phyloP scores from a whole-genome alignment of 2,888 invertebrate genomes.

The Synanthedon formicaeformis region DNA sequence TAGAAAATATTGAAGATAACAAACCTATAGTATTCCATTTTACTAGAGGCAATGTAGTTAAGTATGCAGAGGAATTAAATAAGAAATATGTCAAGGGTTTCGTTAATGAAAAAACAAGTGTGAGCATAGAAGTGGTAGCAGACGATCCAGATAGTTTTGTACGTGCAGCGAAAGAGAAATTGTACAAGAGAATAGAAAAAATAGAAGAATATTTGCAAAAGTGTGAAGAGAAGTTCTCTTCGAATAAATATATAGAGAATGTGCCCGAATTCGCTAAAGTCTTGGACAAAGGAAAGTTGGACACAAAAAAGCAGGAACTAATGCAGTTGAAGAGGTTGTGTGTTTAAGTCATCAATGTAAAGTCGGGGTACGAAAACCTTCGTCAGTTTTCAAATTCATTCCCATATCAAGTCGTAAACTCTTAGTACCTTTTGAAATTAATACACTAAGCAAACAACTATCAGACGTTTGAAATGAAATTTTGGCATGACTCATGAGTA shows the following conservation, averaged over 20 bases:
- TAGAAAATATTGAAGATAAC: conserved; percentile 36
- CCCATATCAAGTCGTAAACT: too few relatives aligned
- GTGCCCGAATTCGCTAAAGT: conserved; percentile 27
- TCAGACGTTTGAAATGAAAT: too few relatives aligned
- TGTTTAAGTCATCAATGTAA: neutral
- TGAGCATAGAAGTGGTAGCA: conserved; percentile 37
- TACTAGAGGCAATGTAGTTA: conserved; percentile 26
- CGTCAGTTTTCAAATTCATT: too few relatives aligned
- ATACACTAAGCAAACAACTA: too few relatives aligned
- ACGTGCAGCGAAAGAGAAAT: conserved; percentile 27
- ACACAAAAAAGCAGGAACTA: conserved; percentile 36
- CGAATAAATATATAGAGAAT: conserved; percentile 21
- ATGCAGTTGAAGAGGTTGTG: conserved; percentile 38
- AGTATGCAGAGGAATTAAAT: conserved; percentile 16
- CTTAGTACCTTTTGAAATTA: too few relatives aligned
- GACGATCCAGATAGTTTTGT: conserved; percentile 29
- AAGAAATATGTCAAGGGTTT: conserved; percentile 29
- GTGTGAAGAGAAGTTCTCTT: conserved; percentile 34
- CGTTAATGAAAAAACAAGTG: conserved; percentile 34
- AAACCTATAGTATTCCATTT: conserved; percentile 30
- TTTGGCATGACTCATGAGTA: too few relatives aligned
- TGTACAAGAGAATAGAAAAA: conserved; percentile 37
- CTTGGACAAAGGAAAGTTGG: conserved; percentile 34
- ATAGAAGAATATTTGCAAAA: conserved; percentile 32
- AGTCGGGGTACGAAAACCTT: too few relatives aligned